Base-by-base conservation (phyloP, 2,113 vertebrate species). In the Sceloporus undulatus region DNA sequence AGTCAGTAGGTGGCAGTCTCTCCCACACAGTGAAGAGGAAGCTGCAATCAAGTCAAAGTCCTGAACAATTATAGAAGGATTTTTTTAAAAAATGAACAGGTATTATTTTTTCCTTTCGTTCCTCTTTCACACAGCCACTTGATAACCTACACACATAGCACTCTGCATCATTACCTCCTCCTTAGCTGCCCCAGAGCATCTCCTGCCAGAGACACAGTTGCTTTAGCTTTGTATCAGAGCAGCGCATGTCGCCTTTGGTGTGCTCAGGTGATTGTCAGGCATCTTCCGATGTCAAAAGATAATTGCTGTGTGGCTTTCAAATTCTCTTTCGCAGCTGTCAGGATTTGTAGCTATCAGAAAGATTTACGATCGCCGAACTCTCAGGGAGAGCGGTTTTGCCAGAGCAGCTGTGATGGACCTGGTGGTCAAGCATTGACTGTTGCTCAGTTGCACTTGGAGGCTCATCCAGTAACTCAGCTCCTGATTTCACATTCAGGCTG, bases 261-360 rank as follows among this genome's bases (percentile, higher is more conserved):
- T 87, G 34, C 62, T 86, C 56, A 52, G 48, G 9, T 84, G 79
- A 81, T 65, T 85, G 75, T 73, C 19, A 62, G 65, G 82, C 79
- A 16, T 62, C 23, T 18, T 83, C 42, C 59, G 18, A 73, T 73
- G 40, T 90, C 78, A 83, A 68, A 88, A 79, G 82, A 42, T 84
- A 85, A 85, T 87, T 83, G 88, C 79, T 79, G 13, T 52, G 27
- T 54, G 74, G 79, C 84, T 89, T 87, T 88, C 9, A 4, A 73
- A 21, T 79, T 87, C 54, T 83, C 34, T 42, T 79, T 82, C 83
- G 52, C 18, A 80, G n/a, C 74, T 88, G 52, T 66, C 78, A 59
- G 13, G 25, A 71, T 85, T 90, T 88, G 19, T 52, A 59, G 18
- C 52, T 10, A 14, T 84, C 82, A 40, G 27, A 70, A 90, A 84